A percentile compares a stretch with the other conserved stretches of the same genome.
Conservation (phyloP, 2,888 invertebrate species). For the Orchesella flavescens region DNA sequence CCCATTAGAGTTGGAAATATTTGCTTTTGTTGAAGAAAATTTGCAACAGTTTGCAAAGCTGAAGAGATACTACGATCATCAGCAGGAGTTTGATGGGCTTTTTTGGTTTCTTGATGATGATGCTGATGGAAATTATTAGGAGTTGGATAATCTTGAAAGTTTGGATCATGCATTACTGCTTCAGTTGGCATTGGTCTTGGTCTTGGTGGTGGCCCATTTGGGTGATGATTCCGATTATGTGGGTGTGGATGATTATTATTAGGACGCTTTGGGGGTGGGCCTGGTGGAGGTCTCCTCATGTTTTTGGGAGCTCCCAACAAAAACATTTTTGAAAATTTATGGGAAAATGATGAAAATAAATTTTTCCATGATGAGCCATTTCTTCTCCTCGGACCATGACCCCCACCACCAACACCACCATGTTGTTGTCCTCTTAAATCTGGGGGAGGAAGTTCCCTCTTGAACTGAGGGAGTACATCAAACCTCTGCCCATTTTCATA, state of each 20-base stretch:
- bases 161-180: too few species aligned
- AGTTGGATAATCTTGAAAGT: too few species aligned
- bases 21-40: slow-evolving; percentile 35
- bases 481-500: slow-evolving; percentile 51
- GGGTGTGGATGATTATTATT: too few species aligned
- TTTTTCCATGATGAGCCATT: slow-evolving; percentile 28
- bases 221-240: too few species aligned
- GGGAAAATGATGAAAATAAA: slow-evolving; percentile 44
- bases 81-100: not conserved
- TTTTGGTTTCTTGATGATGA: not conserved
- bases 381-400: not conserved
- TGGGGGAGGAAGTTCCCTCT: slow-evolving; percentile 19
- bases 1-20: slow-evolving; percentile 26
- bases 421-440: not conserved
- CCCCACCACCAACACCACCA: too few species aligned
- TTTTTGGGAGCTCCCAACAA: slow-evolving; percentile 5
- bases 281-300: not conserved
- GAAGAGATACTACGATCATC: slow-evolving; percentile 30
- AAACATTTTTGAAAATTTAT: slow-evolving; percentile 36
- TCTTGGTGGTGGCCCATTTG: too few species aligned
- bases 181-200: too few species aligned
- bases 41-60: slow-evolving; percentile 47
- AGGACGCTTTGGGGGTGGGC: too few species aligned
- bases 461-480: not conserved
- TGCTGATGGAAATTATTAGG: too few species aligned